phyloP scores from a whole-genome alignment of 2,888 invertebrate species.

The Drosophila conformis region DNA sequence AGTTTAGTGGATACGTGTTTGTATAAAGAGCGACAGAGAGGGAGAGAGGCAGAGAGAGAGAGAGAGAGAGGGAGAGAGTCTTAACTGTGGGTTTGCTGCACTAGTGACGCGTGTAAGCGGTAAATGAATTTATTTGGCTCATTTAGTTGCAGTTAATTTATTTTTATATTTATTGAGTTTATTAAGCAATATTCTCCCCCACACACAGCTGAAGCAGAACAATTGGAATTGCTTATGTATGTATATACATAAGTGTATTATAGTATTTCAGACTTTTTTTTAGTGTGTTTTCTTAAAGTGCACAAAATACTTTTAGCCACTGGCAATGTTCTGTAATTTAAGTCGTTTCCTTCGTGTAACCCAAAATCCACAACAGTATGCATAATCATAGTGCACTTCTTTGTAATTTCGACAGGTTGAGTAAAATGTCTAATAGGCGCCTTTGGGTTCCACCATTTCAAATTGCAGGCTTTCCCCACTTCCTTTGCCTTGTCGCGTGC shows the following conservation, averaged over 20 bases:
- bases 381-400: slow-evolving; percentile 62
- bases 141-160: slow-evolving; percentile 73
- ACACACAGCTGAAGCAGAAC: not conserved
- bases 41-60: no score
- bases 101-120: slow-evolving; percentile 64
- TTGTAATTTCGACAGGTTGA: slow-evolving; percentile 64
- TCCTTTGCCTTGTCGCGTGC: slow-evolving; percentile 61
- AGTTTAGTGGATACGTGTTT: slow-evolving; percentile 69
- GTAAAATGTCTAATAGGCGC: slow-evolving; percentile 70
- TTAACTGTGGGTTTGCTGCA: slow-evolving; percentile 31
- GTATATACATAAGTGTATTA: not conserved
- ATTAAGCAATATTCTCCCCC: slow-evolving; percentile 25
- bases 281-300: not conserved
- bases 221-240: not conserved
- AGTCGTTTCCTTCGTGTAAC: slow-evolving; percentile 2
- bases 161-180: slow-evolving; percentile 77
- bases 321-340: not conserved
- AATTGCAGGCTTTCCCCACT: slow-evolving; percentile 52
- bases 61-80: not conserved
- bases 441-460: slow-evolving; percentile 17
- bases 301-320: not conserved
- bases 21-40: not conserved
- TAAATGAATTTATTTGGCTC: slow-evolving; percentile 78
- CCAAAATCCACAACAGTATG: slow-evolving; percentile 51
- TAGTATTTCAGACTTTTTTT: not conserved